A percentile compares a stretch with the other conserved stretches of the same genome.
phyloP scores from a whole-genome alignment of 1,140 invertebrate genomes.

The Aphelenchoides besseyi region DNA sequence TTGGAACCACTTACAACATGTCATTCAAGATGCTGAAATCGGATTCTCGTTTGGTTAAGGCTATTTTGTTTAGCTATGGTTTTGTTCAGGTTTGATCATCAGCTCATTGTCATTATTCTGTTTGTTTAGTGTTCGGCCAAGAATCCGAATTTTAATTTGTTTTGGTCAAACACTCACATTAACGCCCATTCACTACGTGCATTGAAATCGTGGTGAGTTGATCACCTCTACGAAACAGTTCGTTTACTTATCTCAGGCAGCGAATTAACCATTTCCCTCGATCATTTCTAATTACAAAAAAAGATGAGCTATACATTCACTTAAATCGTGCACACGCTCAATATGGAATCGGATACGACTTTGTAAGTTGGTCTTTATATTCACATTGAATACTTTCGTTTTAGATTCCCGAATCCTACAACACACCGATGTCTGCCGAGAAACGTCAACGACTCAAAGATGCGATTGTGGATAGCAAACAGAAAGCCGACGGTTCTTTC shows the following conservation, averaged over 20 bases:
- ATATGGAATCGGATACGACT: constrained; percentile 45
- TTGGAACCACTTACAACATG: constrained; percentile 44
- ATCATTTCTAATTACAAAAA: constrained; percentile 44
- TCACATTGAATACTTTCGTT: constrained; percentile 3
- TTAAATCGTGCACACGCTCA: constrained; percentile 31
- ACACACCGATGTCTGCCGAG: constrained; percentile 44
- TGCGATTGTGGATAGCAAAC: constrained; percentile 22
- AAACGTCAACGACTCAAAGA: constrained; percentile 24
- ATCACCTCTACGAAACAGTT: constrained; percentile 1
- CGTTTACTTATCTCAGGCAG: constrained; percentile 33
- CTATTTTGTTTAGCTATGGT: constrained; percentile 47
- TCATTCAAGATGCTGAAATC: constrained; percentile 49
- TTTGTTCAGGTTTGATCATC: constrained; percentile 44
- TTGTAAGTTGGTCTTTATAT: constrained; percentile 32
- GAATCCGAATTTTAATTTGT: constrained; percentile 43
- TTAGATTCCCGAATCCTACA: constrained; percentile 60
- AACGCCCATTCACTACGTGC: constrained; percentile 25
- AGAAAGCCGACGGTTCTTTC: constrained; percentile 29
- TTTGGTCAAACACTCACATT: constrained; percentile 50
- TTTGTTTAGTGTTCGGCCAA: constrained; percentile 47
- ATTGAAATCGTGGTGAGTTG: constrained; percentile 40
- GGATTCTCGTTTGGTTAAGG: constrained; percentile 44
- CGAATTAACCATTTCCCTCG: constrained; percentile 47
- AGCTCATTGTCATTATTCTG: not conserved
- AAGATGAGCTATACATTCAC: constrained; percentile 42